Evolutionary conservation across 2,797 vertebrate genomes (phyloP).

Genomic region (Liparis tanakae): DNA sequence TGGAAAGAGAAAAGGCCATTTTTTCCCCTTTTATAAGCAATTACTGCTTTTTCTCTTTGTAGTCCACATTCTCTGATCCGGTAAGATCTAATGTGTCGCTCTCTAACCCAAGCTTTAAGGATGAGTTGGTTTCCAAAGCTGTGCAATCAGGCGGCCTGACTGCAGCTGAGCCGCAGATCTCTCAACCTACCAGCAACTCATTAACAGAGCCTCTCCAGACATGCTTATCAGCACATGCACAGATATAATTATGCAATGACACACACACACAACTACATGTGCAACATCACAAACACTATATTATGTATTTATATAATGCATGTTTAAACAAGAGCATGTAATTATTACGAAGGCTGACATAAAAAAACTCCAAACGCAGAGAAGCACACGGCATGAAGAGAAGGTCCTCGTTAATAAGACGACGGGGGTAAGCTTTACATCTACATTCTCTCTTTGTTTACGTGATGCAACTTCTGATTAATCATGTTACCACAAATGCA

Average conservation of each 20-base stretch:
- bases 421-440: background rate
- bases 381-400: background rate
- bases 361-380: background rate
- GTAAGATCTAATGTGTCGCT: conserved; percentile 18
- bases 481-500: conserved; percentile 36
- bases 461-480: conserved; percentile 34
- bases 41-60: conserved; percentile 23
- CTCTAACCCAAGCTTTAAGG: conserved; percentile 13
- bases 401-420: background rate
- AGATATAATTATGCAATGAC: background rate
- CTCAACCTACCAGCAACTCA: conserved; percentile 12
- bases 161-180: conserved; percentile 25
- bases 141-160: background rate
- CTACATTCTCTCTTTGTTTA: conserved; percentile 31
- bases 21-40: conserved; percentile 6
- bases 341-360: background rate
- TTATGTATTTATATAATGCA: background rate
- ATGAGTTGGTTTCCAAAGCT: conserved; percentile 17
- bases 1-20: background rate
- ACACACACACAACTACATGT: background rate
- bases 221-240: conserved; percentile 2
- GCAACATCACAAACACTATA: background rate
- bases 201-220: conserved; percentile 20
- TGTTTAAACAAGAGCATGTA: background rate
- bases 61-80: conserved; percentile 15